Base-by-base conservation (phyloP, 2,113 vertebrate genomes). In the Elaphurus davidianus region DNA sequence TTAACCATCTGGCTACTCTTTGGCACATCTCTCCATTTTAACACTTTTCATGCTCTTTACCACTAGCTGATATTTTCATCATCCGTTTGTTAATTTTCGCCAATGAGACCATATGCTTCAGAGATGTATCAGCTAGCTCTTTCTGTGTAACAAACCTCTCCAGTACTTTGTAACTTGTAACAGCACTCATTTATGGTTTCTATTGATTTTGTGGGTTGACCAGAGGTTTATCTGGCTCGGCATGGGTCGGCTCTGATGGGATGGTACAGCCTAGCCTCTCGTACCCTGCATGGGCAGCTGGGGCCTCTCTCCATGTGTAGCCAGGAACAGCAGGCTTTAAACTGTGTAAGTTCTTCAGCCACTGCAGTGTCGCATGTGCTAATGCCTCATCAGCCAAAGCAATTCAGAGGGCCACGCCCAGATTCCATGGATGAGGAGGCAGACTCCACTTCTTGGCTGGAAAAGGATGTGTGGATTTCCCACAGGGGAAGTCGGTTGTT, bases 91-190 rank as follows among this genome's bases (percentile, higher is more conserved):
- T 33, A 19, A 4, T 47, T 43, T 33, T 21, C 7, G 5, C 28
- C 50, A 57, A 1, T 23, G 2, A n/a, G 5, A 50, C 64, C 1
- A 0, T 7, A 21, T 0, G 0, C 36, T 54, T 71, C 15, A 10
- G 5, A 47, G 27, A 21, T 74, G 36, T 54, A 50, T 87, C 47
- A 2, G 87, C n/a, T 43, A 78, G 93, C 27, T n/a, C 47, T 2
- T 62, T 57, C 91, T 47, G 57, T 7, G 5, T 93, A 59, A 90
- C 40, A 59, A 59, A 40, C 30, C 28, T 7, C 5, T 3, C 16
- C 6, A 9, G 54, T 28, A 15, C 30, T 28, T 19, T 3, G n/a
- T 33, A 15, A 14, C n/a, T 33, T 78, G 25, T 30, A 60, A 27
- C 25, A 9, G 33, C 15, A 13, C 54, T 43, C 21, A 11, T 43